A percentile compares a stretch with the other conserved stretches of the same genome.
Evolutionary conservation across 2,797 vertebrate genomes (phyloP).

Genomic region (Poecile montanus): DNA sequence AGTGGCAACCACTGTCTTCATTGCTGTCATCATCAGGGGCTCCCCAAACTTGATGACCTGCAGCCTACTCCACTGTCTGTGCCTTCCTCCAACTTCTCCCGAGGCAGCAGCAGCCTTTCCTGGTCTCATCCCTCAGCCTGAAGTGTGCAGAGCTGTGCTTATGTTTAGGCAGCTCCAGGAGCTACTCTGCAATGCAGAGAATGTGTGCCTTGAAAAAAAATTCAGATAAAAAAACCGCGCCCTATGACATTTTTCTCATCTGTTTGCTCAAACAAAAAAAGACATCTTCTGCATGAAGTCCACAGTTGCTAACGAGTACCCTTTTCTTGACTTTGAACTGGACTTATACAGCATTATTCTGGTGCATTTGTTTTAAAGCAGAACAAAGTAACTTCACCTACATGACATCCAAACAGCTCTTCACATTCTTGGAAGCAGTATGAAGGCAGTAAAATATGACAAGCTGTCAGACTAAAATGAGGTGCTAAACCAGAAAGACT

Average conservation of each 20-base stretch:
- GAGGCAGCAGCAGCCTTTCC: neutral
- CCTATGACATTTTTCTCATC: neutral
- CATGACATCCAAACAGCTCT: conserved; percentile 47
- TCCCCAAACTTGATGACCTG: neutral
- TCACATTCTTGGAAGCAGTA: conserved; percentile 48
- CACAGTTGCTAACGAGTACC: neutral
- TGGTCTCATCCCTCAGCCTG: neutral
- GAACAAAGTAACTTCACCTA: conserved; percentile 59
- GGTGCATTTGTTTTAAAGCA: conserved; percentile 27
- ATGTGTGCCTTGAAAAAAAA: neutral
- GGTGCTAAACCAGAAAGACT: conserved; percentile 60
- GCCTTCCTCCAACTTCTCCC: fast-evolving
- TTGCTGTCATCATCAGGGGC: neutral
- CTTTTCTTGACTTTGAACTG: conserved; percentile 2
- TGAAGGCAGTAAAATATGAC: conserved; percentile 63
- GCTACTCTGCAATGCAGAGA: neutral
- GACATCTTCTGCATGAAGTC: neutral
- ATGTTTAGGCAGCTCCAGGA: neutral
- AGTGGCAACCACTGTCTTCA: neutral
- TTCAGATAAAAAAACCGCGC: neutral
- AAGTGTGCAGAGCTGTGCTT: neutral
- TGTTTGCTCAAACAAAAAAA: neutral
- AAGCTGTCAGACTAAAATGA: conserved; percentile 62
- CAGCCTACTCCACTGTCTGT: neutral
- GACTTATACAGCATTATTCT: neutral